phyloP scores from a whole-genome alignment of 2,888 invertebrate genomes.

The Amorpha juglandis region DNA sequence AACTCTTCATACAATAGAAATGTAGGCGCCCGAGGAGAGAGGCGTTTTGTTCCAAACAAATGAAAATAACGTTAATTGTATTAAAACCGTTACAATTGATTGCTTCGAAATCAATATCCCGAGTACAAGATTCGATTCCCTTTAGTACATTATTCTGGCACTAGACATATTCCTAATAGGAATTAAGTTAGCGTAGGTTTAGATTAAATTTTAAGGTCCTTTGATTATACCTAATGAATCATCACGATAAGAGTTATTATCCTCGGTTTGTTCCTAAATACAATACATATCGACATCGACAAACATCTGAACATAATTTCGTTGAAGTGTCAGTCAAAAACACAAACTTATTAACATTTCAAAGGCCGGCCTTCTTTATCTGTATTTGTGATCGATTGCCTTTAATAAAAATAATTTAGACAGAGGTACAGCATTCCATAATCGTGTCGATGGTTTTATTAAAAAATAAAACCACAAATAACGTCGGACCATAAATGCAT shows the following conservation, averaged over 20 bases:
- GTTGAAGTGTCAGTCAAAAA: slow-evolving; percentile 6
- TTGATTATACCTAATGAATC: too few relatives aligned
- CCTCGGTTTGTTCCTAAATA: neutral
- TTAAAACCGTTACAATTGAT: slow-evolving; percentile 22
- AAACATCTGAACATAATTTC: neutral
- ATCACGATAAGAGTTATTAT: neutral
- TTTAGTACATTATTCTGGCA: neutral
- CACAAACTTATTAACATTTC: slow-evolving; percentile 14
- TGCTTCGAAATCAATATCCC: slow-evolving; percentile 9
- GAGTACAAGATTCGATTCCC: slow-evolving; percentile 3
- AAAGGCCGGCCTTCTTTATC: slow-evolving; percentile 14
- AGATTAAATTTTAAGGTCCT: neutral
- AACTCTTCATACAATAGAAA: slow-evolving; percentile 35
- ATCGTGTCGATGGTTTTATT: slow-evolving; percentile 34
- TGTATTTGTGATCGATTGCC: slow-evolving; percentile 12
- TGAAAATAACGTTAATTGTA: slow-evolving; percentile 42
- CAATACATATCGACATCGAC: neutral
- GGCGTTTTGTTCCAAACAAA: slow-evolving; percentile 42
- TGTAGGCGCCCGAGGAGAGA: slow-evolving; percentile 40
- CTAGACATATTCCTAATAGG: neutral
- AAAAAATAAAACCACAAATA: slow-evolving; percentile 34
- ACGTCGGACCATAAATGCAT: slow-evolving; percentile 36
- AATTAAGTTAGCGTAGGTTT: neutral
- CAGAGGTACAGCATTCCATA: slow-evolving; percentile 39
- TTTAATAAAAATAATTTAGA: slow-evolving; percentile 27